Conservation (phyloP, 1,140 invertebrate species). For the Drosophila triauraria region DNA sequence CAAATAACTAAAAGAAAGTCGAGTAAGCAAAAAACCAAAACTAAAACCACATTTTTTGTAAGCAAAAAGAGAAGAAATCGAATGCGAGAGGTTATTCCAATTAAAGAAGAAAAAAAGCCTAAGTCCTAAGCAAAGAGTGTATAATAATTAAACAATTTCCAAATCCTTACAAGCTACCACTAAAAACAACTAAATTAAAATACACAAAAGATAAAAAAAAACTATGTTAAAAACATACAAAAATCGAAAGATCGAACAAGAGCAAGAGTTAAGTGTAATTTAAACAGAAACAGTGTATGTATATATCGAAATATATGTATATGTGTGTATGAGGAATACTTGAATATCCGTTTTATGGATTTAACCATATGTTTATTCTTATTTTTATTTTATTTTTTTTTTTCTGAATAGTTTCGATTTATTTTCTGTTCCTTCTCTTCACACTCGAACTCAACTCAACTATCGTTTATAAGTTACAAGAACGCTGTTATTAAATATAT, state of each 20-base stretch:
- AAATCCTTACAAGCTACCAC: constrained; percentile 54
- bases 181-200: constrained; percentile 28
- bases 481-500: constrained; percentile 39
- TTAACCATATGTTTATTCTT: constrained; percentile 11
- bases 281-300: constrained; percentile 39
- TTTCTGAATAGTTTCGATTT: not conserved
- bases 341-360: constrained; percentile 80
- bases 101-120: constrained; percentile 23
- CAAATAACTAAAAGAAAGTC: constrained; percentile 38
- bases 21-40: constrained; percentile 28
- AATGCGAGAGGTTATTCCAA: constrained; percentile 18
- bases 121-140: constrained; percentile 40
- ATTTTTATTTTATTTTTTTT: constrained; percentile 32
- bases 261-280: not conserved
- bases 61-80: constrained; percentile 10
- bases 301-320: constrained; percentile 58
- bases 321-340: constrained; percentile 57
- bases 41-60: constrained; percentile 36
- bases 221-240: constrained; percentile 75
- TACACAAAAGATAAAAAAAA: constrained; percentile 16
- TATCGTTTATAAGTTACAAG: constrained; percentile 28
- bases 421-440: constrained; percentile 7
- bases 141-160: constrained; percentile 64
- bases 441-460: constrained; percentile 3
- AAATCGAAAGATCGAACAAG: constrained; percentile 43